phyloP scores from a whole-genome alignment of 1,140 invertebrate species.

The Paracyclopina nana region DNA sequence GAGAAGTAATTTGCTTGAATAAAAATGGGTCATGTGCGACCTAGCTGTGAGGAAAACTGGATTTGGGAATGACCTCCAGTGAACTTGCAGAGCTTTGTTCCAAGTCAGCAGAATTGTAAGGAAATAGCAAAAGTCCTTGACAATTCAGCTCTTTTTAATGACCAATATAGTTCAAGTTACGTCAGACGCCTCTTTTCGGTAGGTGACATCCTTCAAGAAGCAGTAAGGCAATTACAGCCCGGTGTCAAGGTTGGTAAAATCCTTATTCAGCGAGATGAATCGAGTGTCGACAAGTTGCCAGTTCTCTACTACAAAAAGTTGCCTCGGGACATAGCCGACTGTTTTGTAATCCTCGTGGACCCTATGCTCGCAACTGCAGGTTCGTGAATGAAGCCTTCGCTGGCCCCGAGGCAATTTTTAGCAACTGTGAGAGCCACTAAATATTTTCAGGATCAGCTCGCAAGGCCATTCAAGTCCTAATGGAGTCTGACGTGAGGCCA shows the following conservation, averaged over 20 bases:
- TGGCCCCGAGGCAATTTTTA: too few species aligned
- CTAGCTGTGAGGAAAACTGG: too few species aligned
- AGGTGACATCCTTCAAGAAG: constrained; percentile 17
- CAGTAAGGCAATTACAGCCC: constrained; percentile 10
- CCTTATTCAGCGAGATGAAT: constrained; percentile 16
- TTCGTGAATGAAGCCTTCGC: too few species aligned
- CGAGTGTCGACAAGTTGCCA: constrained; percentile 7
- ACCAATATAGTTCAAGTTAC: not conserved
- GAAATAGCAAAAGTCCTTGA: too few species aligned
- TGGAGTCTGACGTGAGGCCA: constrained; percentile 1
- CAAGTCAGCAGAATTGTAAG: too few species aligned
- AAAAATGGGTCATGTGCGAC: too few species aligned
- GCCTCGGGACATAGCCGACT: constrained; percentile 4
- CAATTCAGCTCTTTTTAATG: too few species aligned
- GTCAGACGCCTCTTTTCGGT: not conserved
- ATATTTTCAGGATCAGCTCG: not conserved
- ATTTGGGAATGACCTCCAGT: too few species aligned
- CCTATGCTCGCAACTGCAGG: constrained; percentile 16
- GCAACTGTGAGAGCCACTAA: too few species aligned
- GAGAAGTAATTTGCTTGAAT: too few species aligned
- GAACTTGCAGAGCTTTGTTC: too few species aligned
- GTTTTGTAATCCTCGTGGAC: constrained; percentile 15
- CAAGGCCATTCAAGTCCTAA: not conserved
- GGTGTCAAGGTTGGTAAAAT: constrained; percentile 14
- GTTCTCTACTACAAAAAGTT: constrained; percentile 13